These are phyloP conservation scores for Prochilodus magdalenae DNA, from an alignment of 2,113 vertebrate species.

Conservation along the genomic window DNA sequence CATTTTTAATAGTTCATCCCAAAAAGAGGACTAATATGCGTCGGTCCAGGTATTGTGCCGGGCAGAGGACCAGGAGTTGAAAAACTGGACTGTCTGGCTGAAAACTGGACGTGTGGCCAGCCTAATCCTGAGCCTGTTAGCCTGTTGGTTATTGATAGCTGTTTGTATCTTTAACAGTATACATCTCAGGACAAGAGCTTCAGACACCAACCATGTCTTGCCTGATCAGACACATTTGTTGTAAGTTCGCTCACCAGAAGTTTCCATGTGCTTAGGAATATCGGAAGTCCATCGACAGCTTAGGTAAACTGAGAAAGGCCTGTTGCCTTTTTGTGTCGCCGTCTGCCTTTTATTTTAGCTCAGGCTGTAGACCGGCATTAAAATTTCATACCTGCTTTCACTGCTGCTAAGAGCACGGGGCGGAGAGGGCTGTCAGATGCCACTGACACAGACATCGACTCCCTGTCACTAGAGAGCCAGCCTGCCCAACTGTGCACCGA, in stretches of 20 bases:
- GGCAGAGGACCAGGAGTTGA: no score
- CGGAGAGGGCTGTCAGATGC: background rate
- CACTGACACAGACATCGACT: background rate
- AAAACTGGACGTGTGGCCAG: no score
- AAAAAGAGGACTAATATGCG: no score
- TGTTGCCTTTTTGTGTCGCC: slow-evolving; percentile 33
- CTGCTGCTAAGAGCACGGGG: background rate
- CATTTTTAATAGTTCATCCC: no score
- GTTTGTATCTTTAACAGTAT: no score
- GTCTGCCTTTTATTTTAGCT: slow-evolving; percentile 53
- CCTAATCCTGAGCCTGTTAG: no score
- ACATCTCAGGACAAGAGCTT: no score
- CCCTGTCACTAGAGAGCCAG: background rate
- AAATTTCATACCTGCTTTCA: slow-evolving; percentile 36
- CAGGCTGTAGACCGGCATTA: slow-evolving; percentile 47
- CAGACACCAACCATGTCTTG: no score
- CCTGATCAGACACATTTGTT: no score
- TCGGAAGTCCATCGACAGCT: background rate
- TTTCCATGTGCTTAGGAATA: background rate
- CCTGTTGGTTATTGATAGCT: no score
- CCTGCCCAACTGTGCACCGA: background rate
- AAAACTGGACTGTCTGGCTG: no score
- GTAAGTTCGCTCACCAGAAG: background rate
- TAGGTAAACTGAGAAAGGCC: background rate
- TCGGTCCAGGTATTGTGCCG: no score